Evolutionary conservation across 2,797 vertebrate genomes (phyloP).

Genomic region (Lepus oiostolus): DNA sequence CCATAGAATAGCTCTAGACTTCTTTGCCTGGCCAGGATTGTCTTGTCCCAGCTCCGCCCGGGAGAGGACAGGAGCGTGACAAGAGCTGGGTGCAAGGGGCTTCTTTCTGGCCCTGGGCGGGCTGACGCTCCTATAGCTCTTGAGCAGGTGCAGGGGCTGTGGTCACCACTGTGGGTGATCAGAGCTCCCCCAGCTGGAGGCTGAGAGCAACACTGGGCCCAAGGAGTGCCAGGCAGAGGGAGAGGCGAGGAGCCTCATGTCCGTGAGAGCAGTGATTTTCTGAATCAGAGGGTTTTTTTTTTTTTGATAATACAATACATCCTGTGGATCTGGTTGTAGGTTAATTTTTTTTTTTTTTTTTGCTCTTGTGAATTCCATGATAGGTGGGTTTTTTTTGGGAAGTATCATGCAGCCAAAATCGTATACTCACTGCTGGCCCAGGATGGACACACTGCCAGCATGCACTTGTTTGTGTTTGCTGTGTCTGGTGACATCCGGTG

Average conservation of each 20-base stretch:
- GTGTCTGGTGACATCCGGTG: not conserved
- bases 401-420: not conserved
- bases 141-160: not conserved
- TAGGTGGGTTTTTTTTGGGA: not conserved
- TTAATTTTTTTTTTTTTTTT: not conserved
- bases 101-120: not conserved
- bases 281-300: not conserved
- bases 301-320: rapidly evolving
- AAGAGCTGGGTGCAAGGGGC: not conserved
- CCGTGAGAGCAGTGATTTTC: not conserved
- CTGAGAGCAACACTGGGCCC: not conserved
- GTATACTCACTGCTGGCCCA: not conserved
- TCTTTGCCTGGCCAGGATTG: not conserved
- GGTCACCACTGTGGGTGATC: not conserved
- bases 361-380: not conserved
- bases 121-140: not conserved
- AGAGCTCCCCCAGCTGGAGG: conserved; percentile 67
- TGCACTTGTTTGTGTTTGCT: not conserved
- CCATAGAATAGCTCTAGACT: not conserved
- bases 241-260: not conserved
- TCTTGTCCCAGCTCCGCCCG: not conserved
- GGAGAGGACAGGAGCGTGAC: not conserved
- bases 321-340: not conserved
- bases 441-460: rapidly evolving
- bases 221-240: not conserved